Percentiles rank a stretch among this genome's conserved stretches.
phyloP scores from a whole-genome alignment of 2,113 vertebrate genomes.

The Oncorhynchus mykiss region DNA sequence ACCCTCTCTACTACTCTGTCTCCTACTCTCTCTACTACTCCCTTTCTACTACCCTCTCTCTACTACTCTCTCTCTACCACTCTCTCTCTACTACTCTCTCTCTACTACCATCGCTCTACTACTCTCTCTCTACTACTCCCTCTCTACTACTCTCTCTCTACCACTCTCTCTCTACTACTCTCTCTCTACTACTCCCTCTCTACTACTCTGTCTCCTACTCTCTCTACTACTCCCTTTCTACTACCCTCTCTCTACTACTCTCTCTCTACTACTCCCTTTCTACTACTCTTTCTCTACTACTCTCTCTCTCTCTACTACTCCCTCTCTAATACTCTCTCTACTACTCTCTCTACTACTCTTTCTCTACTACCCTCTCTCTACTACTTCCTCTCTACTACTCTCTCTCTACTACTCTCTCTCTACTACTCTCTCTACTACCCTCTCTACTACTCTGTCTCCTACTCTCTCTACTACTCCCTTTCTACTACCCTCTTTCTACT shows the following conservation, averaged over 20 bases:
- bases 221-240: neutral
- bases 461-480: neutral
- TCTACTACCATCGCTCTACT: conserved; percentile 61
- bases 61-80: neutral
- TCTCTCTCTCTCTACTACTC: neutral
- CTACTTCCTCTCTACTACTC: neutral
- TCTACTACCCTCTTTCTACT: neutral
- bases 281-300: neutral
- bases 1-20: too few species aligned
- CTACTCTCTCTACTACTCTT: too few species aligned
- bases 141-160: conserved; percentile 3
- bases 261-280: too few species aligned
- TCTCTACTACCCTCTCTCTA: neutral
- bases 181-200: too few species aligned
- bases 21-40: neutral
- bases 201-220: too few species aligned
- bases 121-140: conserved; percentile 45
- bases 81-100: conserved; percentile 8
- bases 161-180: neutral
- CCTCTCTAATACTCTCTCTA: too few species aligned
- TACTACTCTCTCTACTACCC: neutral
- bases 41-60: neutral
- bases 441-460: too few species aligned
- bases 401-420: neutral
- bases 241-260: neutral